Evolutionary conservation across 2,113 vertebrate species (phyloP).

Genomic region (Rhegmatorhina hoffmannsi): DNA sequence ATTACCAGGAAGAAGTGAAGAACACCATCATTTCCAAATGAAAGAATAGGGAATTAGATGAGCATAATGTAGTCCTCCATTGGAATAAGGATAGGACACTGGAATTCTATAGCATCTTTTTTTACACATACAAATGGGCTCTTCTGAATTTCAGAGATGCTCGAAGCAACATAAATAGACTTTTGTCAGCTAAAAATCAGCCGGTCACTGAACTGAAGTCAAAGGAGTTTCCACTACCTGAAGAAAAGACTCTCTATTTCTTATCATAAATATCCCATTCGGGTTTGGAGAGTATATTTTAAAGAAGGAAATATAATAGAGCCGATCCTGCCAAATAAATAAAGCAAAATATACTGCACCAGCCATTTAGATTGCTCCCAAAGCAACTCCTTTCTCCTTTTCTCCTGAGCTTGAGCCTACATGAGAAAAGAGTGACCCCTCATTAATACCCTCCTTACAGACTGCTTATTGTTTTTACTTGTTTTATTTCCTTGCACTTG

Average conservation of each 20-base stretch:
- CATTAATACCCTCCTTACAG: slow-evolving; percentile 69
- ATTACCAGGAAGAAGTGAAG: slow-evolving; percentile 34
- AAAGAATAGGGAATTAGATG: slow-evolving; percentile 43
- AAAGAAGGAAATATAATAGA: background rate
- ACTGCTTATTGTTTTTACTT: slow-evolving; percentile 76
- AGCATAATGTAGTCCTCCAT: background rate
- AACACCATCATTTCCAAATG: slow-evolving; percentile 44
- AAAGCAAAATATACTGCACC: slow-evolving; percentile 7
- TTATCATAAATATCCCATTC: background rate
- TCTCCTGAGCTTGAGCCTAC: slow-evolving; percentile 44
- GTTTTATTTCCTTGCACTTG: slow-evolving; percentile 74
- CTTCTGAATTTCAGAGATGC: slow-evolving; percentile 22
- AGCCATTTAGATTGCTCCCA: slow-evolving; percentile 17
- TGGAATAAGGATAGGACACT: slow-evolving; percentile 18
- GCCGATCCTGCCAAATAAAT: slow-evolving; percentile 8
- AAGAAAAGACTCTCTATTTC: background rate
- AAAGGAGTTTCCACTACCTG: background rate
- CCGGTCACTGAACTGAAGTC: background rate
- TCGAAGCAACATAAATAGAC: background rate
- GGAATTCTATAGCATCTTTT: slow-evolving; percentile 36
- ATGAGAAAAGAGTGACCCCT: slow-evolving; percentile 67
- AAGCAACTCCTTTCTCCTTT: slow-evolving; percentile 23
- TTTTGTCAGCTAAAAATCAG: slow-evolving; percentile 15
- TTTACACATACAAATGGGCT: slow-evolving; percentile 29
- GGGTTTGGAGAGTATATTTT: background rate